These are phyloP conservation scores for Chelon auratus DNA, from an alignment of 2,797 vertebrate species.

Conservation along the genomic window DNA sequence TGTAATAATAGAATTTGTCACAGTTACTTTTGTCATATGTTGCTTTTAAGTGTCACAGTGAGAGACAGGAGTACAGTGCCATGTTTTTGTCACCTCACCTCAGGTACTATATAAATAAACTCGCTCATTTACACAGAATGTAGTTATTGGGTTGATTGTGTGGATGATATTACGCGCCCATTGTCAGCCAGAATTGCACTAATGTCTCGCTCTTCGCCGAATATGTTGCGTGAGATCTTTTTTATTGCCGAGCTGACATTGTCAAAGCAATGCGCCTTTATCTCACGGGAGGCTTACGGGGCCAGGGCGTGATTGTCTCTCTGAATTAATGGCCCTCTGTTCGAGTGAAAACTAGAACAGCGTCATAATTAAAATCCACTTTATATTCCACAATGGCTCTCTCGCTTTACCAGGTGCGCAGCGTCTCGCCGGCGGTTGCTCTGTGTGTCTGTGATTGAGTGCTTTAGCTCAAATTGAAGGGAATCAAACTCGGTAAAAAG, in stretches of 20 bases:
- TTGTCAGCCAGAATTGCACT: slow-evolving; percentile 55
- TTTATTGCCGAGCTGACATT: slow-evolving; percentile 66
- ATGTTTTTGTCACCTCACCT: neutral
- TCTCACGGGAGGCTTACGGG: slow-evolving; percentile 66
- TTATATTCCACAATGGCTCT: slow-evolving; percentile 57
- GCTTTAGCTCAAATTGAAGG: slow-evolving; percentile 24
- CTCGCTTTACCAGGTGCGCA: slow-evolving; percentile 64
- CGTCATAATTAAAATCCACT: slow-evolving; percentile 78
- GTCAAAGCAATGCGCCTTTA: slow-evolving; percentile 73
- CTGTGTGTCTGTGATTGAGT: slow-evolving; percentile 35
- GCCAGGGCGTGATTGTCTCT: slow-evolving; percentile 70
- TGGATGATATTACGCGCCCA: slow-evolving; percentile 51
- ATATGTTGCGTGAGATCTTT: slow-evolving; percentile 59
- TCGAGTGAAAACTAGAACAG: slow-evolving; percentile 75
- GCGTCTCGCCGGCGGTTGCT: slow-evolving; percentile 27
- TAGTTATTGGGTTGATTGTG: slow-evolving; percentile 33
- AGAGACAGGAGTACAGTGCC: neutral
- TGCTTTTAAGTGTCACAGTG: neutral
- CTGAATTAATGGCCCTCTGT: slow-evolving; percentile 76
- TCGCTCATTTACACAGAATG: slow-evolving; percentile 33
- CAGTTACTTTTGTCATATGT: neutral
- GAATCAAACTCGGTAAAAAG: slow-evolving; percentile 27
- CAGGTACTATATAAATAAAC: slow-evolving; percentile 1
- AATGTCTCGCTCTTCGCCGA: slow-evolving; percentile 51
- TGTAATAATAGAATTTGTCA: neutral